These are phyloP conservation scores for Drosophila biarmipes DNA, from an alignment of 1,140 invertebrate species.

Conservation along the genomic window DNA sequence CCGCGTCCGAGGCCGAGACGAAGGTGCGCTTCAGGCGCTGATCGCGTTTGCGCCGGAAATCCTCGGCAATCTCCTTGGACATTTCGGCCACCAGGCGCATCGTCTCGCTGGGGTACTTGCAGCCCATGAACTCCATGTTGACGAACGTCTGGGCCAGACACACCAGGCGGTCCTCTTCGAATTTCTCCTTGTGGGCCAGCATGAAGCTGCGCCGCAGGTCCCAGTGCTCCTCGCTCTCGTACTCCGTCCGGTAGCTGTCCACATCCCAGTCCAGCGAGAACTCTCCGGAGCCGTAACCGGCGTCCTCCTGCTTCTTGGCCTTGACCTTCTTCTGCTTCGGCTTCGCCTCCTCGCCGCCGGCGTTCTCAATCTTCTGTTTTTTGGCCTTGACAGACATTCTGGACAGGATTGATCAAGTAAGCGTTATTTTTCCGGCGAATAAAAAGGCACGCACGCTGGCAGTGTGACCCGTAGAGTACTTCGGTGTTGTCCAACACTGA, in stretches of 20 bases:
- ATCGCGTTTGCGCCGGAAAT: constrained; percentile 88
- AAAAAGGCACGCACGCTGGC: background rate
- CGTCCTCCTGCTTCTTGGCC: constrained; percentile 12
- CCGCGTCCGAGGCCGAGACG: constrained; percentile 91
- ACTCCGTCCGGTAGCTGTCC: constrained; percentile 88
- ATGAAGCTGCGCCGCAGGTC: constrained; percentile 91
- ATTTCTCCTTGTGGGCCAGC: constrained; percentile 89
- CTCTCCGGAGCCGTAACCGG: constrained; percentile 27
- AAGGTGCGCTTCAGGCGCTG: constrained; percentile 90
- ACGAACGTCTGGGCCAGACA: constrained; percentile 93
- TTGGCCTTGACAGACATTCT: constrained; percentile 56
- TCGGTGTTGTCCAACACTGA: background rate
- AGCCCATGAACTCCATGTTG: constrained; percentile 93
- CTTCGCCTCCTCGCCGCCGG: background rate
- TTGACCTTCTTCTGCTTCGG: constrained; percentile 26
- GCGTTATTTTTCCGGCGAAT: background rate
- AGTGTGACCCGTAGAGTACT: background rate
- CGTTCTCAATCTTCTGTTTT: constrained; percentile 2
- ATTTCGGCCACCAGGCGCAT: constrained; percentile 91
- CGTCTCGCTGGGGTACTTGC: constrained; percentile 92
- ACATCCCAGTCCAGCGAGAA: constrained; percentile 86
- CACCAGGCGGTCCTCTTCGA: constrained; percentile 90
- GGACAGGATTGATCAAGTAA: background rate
- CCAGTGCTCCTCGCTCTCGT: constrained; percentile 94
- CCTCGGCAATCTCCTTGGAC: constrained; percentile 88